These are phyloP conservation scores for Limnephilus lunatus DNA, from an alignment of 2,888 invertebrate genomes.

Conservation along the genomic window DNA sequence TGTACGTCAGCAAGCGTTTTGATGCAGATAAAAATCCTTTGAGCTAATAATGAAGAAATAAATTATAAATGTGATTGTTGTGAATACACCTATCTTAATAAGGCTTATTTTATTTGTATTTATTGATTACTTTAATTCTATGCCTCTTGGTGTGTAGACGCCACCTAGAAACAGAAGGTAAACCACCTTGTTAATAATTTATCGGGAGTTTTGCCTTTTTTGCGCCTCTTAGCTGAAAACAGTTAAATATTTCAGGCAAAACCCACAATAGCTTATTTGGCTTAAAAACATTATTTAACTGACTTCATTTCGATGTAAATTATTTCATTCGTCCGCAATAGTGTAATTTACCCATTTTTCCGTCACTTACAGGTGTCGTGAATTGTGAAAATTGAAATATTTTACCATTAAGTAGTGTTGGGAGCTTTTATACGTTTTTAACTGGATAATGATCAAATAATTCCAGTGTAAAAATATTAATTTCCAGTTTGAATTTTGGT, in stretches of 20 bases:
- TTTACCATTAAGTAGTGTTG: background rate
- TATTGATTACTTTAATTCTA: background rate
- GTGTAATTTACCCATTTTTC: background rate
- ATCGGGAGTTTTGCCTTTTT: background rate
- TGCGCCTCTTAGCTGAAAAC: background rate
- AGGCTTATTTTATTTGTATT: background rate
- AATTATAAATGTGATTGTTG: background rate
- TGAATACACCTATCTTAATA: background rate
- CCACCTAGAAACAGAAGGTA: background rate
- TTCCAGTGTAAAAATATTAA: background rate
- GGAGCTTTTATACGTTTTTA: background rate
- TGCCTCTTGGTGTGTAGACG: background rate
- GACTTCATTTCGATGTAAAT: slow-evolving; percentile 1
- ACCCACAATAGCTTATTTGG: background rate
- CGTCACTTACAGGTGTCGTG: background rate
- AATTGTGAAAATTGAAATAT: slow-evolving; percentile 18
- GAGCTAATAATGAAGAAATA: background rate
- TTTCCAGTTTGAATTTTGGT: background rate
- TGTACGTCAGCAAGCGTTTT: background rate
- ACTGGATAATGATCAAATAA: background rate
- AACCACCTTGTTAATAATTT: background rate
- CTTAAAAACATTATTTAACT: background rate
- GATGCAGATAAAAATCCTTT: background rate
- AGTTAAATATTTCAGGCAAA: background rate
- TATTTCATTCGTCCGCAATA: background rate